These are phyloP conservation scores for Syritta pipiens DNA, from an alignment of 2,888 invertebrate species.

Conservation along the genomic window DNA sequence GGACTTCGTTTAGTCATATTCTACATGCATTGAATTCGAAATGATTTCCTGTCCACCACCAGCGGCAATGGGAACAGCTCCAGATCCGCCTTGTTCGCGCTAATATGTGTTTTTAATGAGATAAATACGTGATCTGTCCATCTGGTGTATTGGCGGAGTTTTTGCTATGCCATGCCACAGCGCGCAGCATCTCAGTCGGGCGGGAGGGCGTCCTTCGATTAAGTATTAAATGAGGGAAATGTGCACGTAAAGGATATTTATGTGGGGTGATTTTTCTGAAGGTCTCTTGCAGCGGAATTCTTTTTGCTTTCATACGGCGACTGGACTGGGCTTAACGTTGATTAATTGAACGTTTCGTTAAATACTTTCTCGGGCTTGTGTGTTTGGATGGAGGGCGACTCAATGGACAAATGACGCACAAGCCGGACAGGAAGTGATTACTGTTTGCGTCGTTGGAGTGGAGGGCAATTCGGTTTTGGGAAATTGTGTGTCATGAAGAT, in stretches of 20 bases:
- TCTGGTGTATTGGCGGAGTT: constrained; percentile 39
- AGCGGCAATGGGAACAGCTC: constrained; percentile 7
- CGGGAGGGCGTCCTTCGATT: constrained; percentile 45
- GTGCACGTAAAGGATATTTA: constrained; percentile 59
- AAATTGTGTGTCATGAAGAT: too few species aligned
- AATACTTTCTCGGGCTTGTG: constrained; percentile 31
- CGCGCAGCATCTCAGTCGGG: not conserved
- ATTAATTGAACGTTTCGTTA: constrained; percentile 40
- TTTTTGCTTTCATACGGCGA: not conserved
- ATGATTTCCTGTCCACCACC: constrained; percentile 40
- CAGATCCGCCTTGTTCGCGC: constrained; percentile 49
- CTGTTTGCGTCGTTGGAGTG: too few species aligned
- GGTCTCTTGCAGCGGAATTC: constrained; percentile 2
- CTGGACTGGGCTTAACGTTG: constrained; percentile 20
- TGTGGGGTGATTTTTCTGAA: constrained; percentile 24
- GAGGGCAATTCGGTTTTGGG: too few species aligned
- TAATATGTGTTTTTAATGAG: constrained; percentile 66
- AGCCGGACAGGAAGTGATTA: constrained; percentile 5
- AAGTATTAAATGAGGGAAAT: constrained; percentile 52
- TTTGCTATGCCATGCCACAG: not conserved
- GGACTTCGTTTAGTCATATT: constrained; percentile 58
- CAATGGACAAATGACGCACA: constrained; percentile 1
- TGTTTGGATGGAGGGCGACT: not conserved
- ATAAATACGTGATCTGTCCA: constrained; percentile 64
- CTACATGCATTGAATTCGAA: constrained; percentile 65